Conservation (phyloP, 2,113 vertebrate genomes). For the Pachycephala philippinensis region DNA sequence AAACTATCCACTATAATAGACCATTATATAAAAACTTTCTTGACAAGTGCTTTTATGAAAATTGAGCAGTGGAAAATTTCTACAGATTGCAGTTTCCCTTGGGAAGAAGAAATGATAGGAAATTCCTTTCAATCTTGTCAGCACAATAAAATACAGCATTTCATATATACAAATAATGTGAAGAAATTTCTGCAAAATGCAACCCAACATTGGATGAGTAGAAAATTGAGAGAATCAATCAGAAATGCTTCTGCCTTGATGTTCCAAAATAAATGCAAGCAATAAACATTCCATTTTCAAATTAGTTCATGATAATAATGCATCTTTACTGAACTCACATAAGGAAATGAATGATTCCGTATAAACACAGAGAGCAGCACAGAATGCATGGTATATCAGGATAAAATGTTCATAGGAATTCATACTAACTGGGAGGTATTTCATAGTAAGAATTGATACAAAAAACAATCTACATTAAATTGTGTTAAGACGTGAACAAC, state of each 20-base stretch:
- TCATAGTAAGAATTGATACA: neutral
- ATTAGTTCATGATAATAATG: neutral
- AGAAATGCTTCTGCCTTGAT: neutral
- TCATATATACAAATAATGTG: neutral
- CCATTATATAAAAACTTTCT: neutral
- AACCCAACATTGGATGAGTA: neutral
- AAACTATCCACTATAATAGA: neutral
- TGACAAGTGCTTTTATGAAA: conserved; percentile 24
- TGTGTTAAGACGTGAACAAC: neutral
- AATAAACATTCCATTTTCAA: conserved; percentile 25
- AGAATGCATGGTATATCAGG: neutral
- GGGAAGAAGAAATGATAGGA: neutral
- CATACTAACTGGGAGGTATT: neutral
- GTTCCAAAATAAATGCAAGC: conserved; percentile 8
- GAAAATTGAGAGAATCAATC: conserved; percentile 30
- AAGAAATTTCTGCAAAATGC: conserved; percentile 20
- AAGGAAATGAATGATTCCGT: neutral
- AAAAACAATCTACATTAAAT: neutral
- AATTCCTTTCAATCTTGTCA: conserved; percentile 5
- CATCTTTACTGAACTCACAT: neutral
- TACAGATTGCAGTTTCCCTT: neutral
- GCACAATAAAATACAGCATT: neutral
- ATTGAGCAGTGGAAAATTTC: conserved; percentile 2
- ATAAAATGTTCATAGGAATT: neutral
- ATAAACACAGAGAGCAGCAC: neutral